Percentiles rank a stretch among this genome's conserved stretches.
These are phyloP conservation scores for Hephaestus fuliginosus DNA, from an alignment of 2,797 vertebrate genomes.

Conservation along the genomic window DNA sequence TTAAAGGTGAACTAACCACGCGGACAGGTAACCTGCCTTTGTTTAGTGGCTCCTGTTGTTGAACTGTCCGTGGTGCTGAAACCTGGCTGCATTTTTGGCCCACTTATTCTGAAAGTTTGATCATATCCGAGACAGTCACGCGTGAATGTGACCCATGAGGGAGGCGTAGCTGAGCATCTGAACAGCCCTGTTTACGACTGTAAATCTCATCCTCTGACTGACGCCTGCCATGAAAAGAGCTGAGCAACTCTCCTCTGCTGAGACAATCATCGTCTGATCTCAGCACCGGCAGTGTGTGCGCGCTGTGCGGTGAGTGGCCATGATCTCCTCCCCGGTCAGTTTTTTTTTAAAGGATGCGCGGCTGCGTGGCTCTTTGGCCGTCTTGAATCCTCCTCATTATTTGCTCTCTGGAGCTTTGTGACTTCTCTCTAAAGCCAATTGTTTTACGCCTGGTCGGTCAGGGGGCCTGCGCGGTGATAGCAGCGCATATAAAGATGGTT, in stretches of 20 bases:
- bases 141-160: not conserved
- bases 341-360: constrained; percentile 57
- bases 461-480: constrained; percentile 56
- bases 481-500: constrained; percentile 31
- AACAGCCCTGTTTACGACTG: not conserved
- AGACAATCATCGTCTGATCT: constrained; percentile 6
- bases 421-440: constrained; percentile 81
- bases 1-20: not conserved
- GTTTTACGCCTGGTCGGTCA: constrained; percentile 66
- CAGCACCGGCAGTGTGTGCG: constrained; percentile 28
- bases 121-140: not conserved
- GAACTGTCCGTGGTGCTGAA: constrained; percentile 87
- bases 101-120: constrained; percentile 1
- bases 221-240: not conserved
- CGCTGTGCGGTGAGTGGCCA: constrained; percentile 14
- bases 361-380: constrained; percentile 58
- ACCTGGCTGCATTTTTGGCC: constrained; percentile 16
- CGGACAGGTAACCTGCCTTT: constrained; percentile 63
- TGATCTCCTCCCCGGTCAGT: constrained; percentile 56
- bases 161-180: not conserved
- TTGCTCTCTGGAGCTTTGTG: constrained; percentile 78
- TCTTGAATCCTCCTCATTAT: constrained; percentile 72
- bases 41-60: constrained; percentile 29
- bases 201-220: not conserved
- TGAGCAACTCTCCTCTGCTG: not conserved